Percentiles rank a stretch among this genome's conserved stretches.
Conservation (phyloP, 2,113 vertebrate species). For the Pipa parva region DNA sequence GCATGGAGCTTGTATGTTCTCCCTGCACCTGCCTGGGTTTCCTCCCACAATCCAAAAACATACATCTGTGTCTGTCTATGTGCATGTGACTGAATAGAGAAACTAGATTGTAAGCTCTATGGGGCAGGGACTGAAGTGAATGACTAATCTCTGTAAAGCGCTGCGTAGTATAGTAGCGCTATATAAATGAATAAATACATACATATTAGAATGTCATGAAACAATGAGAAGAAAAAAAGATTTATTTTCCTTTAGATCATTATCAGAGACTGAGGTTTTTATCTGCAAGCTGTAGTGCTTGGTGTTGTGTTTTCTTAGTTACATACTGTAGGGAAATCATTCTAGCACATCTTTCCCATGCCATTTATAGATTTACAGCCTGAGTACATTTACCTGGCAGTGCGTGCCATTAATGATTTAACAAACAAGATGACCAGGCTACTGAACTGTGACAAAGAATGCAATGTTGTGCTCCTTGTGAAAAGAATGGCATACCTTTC, state of each 20-base stretch:
- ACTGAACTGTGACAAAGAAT: slow-evolving; percentile 53
- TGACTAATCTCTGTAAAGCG: too few relatives aligned
- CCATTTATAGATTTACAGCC: slow-evolving; percentile 51
- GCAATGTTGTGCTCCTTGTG: slow-evolving; percentile 44
- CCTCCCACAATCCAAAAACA: too few relatives aligned
- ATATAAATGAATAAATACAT: too few relatives aligned
- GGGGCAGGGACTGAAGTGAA: too few relatives aligned
- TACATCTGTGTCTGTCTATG: too few relatives aligned
- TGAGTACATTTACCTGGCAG: slow-evolving; percentile 51
- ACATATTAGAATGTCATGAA: not conserved
- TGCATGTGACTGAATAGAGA: too few relatives aligned
- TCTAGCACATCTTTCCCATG: slow-evolving; percentile 54
- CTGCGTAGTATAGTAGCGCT: too few relatives aligned
- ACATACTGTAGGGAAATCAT: slow-evolving; percentile 47
- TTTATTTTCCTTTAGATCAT: slow-evolving; percentile 33
- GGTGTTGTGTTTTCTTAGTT: slow-evolving; percentile 44
- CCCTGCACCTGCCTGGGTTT: too few relatives aligned
- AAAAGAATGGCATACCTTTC: slow-evolving; percentile 46
- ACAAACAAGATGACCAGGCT: slow-evolving; percentile 51
- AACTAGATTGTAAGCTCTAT: too few relatives aligned
- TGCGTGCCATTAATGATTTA: slow-evolving; percentile 58
- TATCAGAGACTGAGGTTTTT: slow-evolving; percentile 30
- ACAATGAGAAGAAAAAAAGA: not conserved
- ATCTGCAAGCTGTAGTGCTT: slow-evolving; percentile 12
- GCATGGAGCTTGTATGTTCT: too few relatives aligned